phyloP scores from a whole-genome alignment of 2,888 invertebrate species.

The Ectropis crepuscularia region DNA sequence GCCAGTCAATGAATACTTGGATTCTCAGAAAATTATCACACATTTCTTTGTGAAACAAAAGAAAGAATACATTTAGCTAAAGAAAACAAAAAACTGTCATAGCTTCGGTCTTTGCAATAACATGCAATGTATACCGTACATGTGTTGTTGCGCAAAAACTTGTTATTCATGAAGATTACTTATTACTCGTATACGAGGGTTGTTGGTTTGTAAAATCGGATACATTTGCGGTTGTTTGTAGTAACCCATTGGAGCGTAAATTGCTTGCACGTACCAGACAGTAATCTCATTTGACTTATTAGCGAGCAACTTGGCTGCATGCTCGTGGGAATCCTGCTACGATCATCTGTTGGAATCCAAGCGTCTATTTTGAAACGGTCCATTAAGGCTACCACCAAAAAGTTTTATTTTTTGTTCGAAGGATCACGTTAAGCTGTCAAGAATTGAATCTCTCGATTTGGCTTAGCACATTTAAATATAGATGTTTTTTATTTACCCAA shows the following conservation, averaged over 20 bases:
- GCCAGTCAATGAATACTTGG: no score
- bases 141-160: slow-evolving; percentile 37
- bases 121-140: slow-evolving; percentile 17
- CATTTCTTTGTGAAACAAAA: no score
- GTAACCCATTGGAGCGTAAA: slow-evolving; percentile 73
- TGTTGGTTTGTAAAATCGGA: slow-evolving; percentile 56
- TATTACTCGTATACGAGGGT: slow-evolving; percentile 41
- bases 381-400: slow-evolving; percentile 43
- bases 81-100: slow-evolving; percentile 4
- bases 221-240: slow-evolving; percentile 68
- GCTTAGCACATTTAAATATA: slow-evolving; percentile 54
- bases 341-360: slow-evolving; percentile 54
- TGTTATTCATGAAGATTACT: slow-evolving; percentile 33
- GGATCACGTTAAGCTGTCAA: slow-evolving; percentile 56
- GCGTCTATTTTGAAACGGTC: slow-evolving; percentile 48
- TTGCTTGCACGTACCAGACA: slow-evolving; percentile 55
- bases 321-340: slow-evolving; percentile 71
- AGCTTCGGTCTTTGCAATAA: slow-evolving; percentile 11
- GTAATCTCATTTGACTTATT: slow-evolving; percentile 77
- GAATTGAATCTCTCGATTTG: slow-evolving; percentile 55
- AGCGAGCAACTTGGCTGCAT: slow-evolving; percentile 60
- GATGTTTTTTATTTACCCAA: slow-evolving; percentile 23
- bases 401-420: slow-evolving; percentile 43
- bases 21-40: no score
- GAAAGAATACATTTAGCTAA: not conserved